A percentile compares a stretch with the other conserved stretches of the same genome.
Conservation (phyloP, 2,113 vertebrate genomes). For the Vimba vimba region DNA sequence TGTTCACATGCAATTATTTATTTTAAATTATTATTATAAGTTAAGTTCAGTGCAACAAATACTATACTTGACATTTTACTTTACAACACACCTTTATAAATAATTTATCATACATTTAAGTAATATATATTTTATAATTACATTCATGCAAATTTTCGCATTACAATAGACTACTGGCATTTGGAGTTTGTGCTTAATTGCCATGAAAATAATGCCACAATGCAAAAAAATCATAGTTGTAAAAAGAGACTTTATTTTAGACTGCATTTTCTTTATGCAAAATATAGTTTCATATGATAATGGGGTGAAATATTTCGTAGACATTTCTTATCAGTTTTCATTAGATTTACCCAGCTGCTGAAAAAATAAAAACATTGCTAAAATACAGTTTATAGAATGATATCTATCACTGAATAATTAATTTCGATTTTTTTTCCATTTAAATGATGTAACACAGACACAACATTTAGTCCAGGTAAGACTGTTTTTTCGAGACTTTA, state of each 20-base stretch:
- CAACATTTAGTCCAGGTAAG: constrained; percentile 52
- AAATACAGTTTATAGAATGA: neutral
- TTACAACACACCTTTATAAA: neutral
- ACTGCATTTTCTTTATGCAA: neutral
- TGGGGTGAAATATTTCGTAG: neutral
- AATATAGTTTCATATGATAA: neutral
- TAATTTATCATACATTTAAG: too few relatives aligned
- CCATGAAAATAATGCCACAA: neutral
- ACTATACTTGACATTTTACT: neutral
- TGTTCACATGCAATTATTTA: neutral
- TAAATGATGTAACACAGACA: constrained; percentile 40
- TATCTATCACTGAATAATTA: neutral
- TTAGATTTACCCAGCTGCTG: neutral
- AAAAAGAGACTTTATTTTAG: neutral
- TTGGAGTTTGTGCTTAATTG: neutral
- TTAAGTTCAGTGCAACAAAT: neutral
- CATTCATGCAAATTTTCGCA: too few relatives aligned
- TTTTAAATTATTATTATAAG: neutral
- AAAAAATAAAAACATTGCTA: neutral
- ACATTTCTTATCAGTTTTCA: neutral
- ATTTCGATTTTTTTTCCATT: neutral
- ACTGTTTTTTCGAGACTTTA: neutral
- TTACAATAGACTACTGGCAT: neutral
- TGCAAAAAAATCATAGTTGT: neutral
- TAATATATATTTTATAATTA: too few relatives aligned